Conservation (phyloP, 2,113 vertebrate species). For the Aramus guarauna region DNA sequence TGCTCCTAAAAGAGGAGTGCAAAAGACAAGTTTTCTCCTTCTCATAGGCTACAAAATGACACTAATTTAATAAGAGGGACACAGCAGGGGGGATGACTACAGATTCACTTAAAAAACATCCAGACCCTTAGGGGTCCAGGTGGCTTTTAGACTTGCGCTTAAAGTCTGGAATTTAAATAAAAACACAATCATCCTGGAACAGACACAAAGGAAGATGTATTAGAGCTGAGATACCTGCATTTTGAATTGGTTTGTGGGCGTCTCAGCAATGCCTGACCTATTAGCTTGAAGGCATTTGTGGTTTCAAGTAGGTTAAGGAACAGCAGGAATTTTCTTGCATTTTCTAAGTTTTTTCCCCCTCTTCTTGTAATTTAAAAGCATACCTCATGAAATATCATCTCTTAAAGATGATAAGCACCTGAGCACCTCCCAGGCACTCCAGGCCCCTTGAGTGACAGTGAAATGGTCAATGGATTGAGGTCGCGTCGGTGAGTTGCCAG, state of each 20-base stretch:
- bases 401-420: background rate
- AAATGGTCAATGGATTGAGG: background rate
- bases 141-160: background rate
- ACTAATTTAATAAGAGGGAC: constrained; percentile 31
- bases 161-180: constrained; percentile 37
- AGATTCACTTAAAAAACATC: constrained; percentile 10
- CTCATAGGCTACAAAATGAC: background rate
- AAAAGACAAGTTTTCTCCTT: constrained; percentile 28
- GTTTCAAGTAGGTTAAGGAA: constrained; percentile 16
- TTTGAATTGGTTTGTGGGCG: background rate
- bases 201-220: background rate
- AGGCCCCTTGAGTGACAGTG: background rate
- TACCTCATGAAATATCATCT: background rate
- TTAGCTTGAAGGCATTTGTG: constrained; percentile 1
- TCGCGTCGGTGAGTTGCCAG: background rate
- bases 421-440: background rate
- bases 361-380: background rate
- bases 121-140: background rate
- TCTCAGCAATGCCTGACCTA: background rate
- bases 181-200: constrained; percentile 2
- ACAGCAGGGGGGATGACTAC: background rate
- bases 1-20: background rate
- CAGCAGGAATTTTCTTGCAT: background rate
- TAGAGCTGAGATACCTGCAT: background rate
- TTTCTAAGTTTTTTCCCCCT: background rate